Evolutionary conservation across 2,888 invertebrate genomes (phyloP).

Genomic region (Cyrtodaria siliqua): DNA sequence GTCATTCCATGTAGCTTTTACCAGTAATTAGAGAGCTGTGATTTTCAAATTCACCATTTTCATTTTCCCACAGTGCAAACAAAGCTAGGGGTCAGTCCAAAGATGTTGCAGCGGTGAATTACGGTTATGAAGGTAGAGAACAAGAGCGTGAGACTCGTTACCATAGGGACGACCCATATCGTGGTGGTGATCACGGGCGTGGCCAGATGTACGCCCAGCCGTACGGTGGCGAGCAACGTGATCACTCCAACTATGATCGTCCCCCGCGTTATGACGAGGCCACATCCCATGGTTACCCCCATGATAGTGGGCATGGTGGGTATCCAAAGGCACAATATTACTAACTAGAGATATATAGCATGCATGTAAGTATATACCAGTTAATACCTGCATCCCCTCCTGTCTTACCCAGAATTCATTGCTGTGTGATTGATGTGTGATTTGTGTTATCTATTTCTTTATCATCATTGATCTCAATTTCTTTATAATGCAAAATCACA

Average conservation of each 20-base stretch:
- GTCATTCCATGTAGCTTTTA: too few species aligned
- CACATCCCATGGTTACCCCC: conserved; percentile 18
- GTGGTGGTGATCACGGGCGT: conserved; percentile 18
- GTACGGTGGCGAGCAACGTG: conserved; percentile 14
- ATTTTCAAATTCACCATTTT: conserved; percentile 10
- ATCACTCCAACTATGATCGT: conserved; percentile 13
- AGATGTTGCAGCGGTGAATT: conserved; percentile 36
- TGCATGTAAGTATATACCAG: too few species aligned
- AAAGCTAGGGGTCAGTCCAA: conserved; percentile 1
- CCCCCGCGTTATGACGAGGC: conserved; percentile 54
- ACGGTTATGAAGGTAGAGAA: conserved; percentile 57
- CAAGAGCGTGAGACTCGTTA: conserved; percentile 34
- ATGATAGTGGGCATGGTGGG: conserved; percentile 31
- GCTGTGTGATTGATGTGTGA: too few species aligned
- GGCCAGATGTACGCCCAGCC: conserved; percentile 27
- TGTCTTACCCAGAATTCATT: too few species aligned
- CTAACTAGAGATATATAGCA: conserved; percentile 21
- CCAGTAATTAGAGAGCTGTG: too few species aligned
- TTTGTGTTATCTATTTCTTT: too few species aligned
- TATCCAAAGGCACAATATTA: conserved; percentile 44
- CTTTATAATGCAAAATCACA: too few species aligned
- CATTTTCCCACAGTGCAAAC: conserved; percentile 44
- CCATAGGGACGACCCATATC: conserved; percentile 36
- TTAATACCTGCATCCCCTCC: too few species aligned
- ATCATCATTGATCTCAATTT: too few species aligned